A percentile compares a stretch with the other conserved stretches of the same genome.
Evolutionary conservation across 2,797 vertebrate species (phyloP).

Genomic region (Micropoecilia bifurca): DNA sequence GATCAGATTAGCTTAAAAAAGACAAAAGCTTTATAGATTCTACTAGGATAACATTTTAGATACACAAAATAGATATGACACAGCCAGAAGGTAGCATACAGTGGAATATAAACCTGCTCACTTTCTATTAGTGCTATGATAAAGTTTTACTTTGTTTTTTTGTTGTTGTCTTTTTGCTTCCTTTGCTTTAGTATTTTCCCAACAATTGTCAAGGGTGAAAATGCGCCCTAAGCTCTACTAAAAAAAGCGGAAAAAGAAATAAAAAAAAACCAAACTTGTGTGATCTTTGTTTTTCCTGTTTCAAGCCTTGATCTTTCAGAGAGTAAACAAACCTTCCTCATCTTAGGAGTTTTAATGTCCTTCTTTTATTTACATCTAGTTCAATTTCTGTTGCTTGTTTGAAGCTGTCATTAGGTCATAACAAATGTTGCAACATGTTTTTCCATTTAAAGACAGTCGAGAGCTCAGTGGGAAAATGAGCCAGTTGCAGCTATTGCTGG

Average conservation of each 20-base stretch:
- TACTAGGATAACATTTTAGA: neutral
- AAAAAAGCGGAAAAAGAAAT: neutral
- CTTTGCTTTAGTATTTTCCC: constrained; percentile 35
- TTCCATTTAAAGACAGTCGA: neutral
- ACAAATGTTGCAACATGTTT: neutral
- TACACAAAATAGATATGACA: neutral
- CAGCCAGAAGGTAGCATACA: constrained; percentile 9
- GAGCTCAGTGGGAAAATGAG: neutral
- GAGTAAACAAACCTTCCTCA: constrained; percentile 25
- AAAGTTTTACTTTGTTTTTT: constrained; percentile 11
- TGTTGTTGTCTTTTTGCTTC: neutral
- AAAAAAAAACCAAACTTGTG: neutral
- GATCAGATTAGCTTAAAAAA: neutral
- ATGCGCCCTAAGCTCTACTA: constrained; percentile 27
- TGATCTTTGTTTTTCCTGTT: constrained; percentile 29
- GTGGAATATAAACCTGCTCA: constrained; percentile 1
- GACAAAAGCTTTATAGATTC: neutral
- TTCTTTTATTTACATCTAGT: neutral
- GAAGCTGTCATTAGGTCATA: neutral
- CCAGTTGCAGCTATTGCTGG: neutral
- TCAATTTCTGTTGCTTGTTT: neutral
- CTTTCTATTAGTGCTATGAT: constrained; percentile 18
- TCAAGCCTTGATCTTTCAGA: constrained; percentile 27
- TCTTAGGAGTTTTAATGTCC: neutral
- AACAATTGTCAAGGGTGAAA: constrained; percentile 10